phyloP scores from a whole-genome alignment of 2,113 vertebrate genomes.

The Colistium nudipinnis region DNA sequence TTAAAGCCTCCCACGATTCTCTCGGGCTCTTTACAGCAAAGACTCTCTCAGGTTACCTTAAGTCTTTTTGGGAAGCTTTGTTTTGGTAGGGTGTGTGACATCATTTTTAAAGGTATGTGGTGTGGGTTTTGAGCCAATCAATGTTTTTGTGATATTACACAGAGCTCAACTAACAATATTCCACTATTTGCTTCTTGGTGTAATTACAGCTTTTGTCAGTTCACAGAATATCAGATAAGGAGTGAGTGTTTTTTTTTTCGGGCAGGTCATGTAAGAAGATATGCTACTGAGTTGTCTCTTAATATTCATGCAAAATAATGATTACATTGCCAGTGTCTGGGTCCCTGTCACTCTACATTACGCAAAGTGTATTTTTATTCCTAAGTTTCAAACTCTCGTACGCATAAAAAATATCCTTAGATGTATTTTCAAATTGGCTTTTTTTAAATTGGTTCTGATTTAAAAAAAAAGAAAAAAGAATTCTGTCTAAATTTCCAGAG shows the following conservation, averaged over 20 bases:
- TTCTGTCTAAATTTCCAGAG: background rate
- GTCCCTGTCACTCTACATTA: too few relatives aligned
- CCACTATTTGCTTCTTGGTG: background rate
- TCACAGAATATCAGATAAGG: background rate
- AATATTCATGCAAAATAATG: background rate
- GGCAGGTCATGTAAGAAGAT: background rate
- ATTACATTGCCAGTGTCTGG: background rate
- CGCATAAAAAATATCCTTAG: too few relatives aligned
- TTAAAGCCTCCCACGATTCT: constrained; percentile 59
- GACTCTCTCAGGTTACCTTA: constrained; percentile 30
- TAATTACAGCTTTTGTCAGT: background rate
- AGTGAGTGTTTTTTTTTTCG: background rate
- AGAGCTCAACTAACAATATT: too few relatives aligned
- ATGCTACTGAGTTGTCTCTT: background rate
- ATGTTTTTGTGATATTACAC: background rate
- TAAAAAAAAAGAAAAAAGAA: background rate
- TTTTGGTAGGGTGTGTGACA: constrained; percentile 12
- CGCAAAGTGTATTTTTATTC: too few relatives aligned
- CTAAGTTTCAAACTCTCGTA: too few relatives aligned
- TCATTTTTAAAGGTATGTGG: background rate
- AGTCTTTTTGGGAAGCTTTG: background rate
- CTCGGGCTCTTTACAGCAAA: background rate
- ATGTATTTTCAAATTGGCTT: too few relatives aligned
- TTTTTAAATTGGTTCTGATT: too few relatives aligned
- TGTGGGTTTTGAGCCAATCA: background rate